Evolutionary conservation across 2,888 invertebrate genomes (phyloP).

Genomic region (Mycalesis mineus): DNA sequence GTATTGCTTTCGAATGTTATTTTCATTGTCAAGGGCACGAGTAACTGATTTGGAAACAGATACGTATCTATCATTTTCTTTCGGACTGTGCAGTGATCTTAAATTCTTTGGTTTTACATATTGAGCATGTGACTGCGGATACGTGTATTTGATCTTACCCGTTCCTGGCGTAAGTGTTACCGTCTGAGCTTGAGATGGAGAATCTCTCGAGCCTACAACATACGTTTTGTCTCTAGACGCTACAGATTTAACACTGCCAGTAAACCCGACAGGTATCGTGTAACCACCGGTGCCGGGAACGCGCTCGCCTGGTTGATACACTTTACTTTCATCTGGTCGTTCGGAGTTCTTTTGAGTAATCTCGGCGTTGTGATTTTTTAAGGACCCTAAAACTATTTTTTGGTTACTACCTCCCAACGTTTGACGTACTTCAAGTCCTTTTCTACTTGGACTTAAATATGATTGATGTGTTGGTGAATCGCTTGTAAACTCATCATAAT

Average conservation of each 20-base stretch:
- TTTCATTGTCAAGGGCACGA: conserved; percentile 81
- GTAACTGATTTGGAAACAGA: conserved; percentile 89
- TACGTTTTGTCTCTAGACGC: conserved; percentile 80
- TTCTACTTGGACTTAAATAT: conserved; percentile 49
- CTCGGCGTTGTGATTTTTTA: conserved; percentile 78
- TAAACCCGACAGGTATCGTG: conserved; percentile 82
- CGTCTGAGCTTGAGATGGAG: conserved; percentile 83
- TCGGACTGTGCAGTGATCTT: conserved; percentile 52
- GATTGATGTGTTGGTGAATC: conserved; percentile 54
- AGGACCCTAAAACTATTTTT: conserved; percentile 79
- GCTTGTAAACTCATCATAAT: conserved; percentile 78
- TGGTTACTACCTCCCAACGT: conserved; percentile 79
- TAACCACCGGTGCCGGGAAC: conserved; percentile 83
- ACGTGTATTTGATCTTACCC: conserved; percentile 62
- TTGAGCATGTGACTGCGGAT: conserved; percentile 47
- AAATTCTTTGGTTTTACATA: conserved; percentile 57
- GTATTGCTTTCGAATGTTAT: conserved; percentile 83
- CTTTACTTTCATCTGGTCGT: conserved; percentile 73
- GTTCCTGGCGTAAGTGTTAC: conserved; percentile 74
- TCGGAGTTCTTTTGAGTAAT: conserved; percentile 79
- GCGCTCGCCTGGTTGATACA: conserved; percentile 81
- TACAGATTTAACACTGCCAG: conserved; percentile 82
- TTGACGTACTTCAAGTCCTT: conserved; percentile 65
- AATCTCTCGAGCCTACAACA: conserved; percentile 75
- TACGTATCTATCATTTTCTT: conserved; percentile 81